Evolutionary conservation across 2,888 invertebrate genomes (phyloP), one percentile per base, ranked within the genome.

Genomic region (Melanargia galathea): DNA sequence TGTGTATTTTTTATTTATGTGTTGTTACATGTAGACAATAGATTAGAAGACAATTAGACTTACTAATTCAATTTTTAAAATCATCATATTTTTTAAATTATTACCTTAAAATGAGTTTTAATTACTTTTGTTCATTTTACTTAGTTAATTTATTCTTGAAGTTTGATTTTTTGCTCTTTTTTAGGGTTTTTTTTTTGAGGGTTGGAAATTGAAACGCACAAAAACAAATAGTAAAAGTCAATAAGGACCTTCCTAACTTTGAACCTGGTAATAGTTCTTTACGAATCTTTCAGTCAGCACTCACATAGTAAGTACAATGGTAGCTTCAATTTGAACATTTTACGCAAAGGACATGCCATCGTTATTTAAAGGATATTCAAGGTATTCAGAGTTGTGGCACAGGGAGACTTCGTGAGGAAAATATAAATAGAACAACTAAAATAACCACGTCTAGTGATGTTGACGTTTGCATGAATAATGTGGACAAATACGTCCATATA

Each of bases 361-460:
- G n/a, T 45, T 45, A 26, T 11, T 11, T n/a, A n/a, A 48, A 22
- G 38, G 38, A 26, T 59, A 59, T 48, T 33, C 49, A 38, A 38
- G 48, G 48, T 54, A 30, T 30, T 24, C 45, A 51, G 52, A n/a
- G 16, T 48, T 46, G 30, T 60, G 43, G 56, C 30, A 59, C 56
- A 35, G 43, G 52, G 61, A 60, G 60, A 67, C 60, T 66, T 62
- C 63, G 63, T 63, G 64, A 63, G 40, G 58, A 61, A 66, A 66
- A 66, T 66, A 65, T 68, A 67, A 71, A 71, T 68, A 70, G 67
- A 59, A 24, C 43, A 59, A 58, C 67, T 66, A 60, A 70, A 68
- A 70, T 66, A 68, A 66, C 63, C 63, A 52, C 56, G 40, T 65
- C 61, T 60, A 62, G 51, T 65, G 55, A 63, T 63, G 60, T 63